Evolutionary conservation across 2,113 vertebrate species (phyloP).

Genomic region (Ranitomeya imitator): DNA sequence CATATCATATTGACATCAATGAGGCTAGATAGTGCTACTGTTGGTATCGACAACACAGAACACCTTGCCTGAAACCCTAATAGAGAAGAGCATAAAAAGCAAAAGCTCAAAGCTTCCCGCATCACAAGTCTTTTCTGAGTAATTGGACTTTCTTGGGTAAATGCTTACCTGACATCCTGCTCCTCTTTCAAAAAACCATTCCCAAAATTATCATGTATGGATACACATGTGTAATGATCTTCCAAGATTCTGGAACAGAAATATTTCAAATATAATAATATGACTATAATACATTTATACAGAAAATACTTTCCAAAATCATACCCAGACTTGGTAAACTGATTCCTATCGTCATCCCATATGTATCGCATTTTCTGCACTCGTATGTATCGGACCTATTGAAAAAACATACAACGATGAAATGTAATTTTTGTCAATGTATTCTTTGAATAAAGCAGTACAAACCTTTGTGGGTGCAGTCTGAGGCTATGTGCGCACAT

Average conservation of each 20-base stretch:
- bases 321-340: constrained; percentile 77
- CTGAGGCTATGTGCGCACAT: too few species aligned
- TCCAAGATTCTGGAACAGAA: constrained; percentile 71
- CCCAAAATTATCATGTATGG: constrained; percentile 74
- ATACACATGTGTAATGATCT: constrained; percentile 71
- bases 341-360: constrained; percentile 71
- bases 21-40: too few species aligned
- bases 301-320: constrained; percentile 52
- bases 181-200: constrained; percentile 71
- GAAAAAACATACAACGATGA: constrained; percentile 50
- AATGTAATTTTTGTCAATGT: background rate
- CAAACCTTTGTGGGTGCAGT: background rate
- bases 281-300: background rate
- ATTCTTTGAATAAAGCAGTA: background rate
- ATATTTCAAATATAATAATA: constrained; percentile 18
- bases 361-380: constrained; percentile 78
- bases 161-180: constrained; percentile 71
- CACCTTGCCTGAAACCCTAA: too few species aligned
- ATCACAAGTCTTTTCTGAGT: background rate
- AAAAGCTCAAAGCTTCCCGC: background rate
- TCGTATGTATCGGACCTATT: constrained; percentile 73
- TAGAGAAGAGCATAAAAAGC: background rate
- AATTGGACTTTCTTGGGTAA: background rate
- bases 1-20: too few species aligned
- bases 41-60: background rate